A percentile compares a stretch with the other conserved stretches of the same genome.
phyloP scores from a whole-genome alignment of 2,888 invertebrate genomes.

The Matsumyia berberina region DNA sequence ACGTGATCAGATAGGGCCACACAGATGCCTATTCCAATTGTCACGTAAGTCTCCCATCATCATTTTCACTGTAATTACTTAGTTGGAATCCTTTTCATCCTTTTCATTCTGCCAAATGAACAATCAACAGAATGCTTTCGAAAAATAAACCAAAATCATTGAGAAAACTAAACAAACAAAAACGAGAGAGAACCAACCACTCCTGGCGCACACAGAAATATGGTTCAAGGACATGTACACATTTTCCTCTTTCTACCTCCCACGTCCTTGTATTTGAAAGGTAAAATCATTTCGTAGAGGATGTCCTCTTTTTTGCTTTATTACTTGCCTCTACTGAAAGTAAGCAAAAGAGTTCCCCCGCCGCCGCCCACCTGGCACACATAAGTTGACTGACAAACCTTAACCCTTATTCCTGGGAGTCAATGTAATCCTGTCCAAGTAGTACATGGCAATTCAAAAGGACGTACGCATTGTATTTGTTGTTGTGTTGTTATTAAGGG shows the following conservation, averaged over 20 bases:
- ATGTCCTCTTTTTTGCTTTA: background rate
- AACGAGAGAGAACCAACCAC: background rate
- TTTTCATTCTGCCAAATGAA: conserved; percentile 7
- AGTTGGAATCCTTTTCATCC: background rate
- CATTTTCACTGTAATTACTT: conserved; percentile 26
- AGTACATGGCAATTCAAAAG: background rate
- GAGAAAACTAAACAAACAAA: background rate
- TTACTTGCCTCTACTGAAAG: background rate
- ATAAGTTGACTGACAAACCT: conserved; percentile 2
- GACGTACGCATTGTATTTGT: background rate
- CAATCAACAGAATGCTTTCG: conserved; percentile 2
- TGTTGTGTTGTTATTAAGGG: background rate
- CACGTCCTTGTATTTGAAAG: background rate
- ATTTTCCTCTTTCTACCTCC: background rate
- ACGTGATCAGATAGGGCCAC: conserved; percentile 7
- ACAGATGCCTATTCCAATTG: conserved; percentile 4
- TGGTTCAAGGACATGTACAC: background rate
- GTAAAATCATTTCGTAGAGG: background rate
- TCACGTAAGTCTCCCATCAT: conserved; percentile 15
- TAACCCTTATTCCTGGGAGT: conserved; percentile 2
- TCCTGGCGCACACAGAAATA: conserved; percentile 1
- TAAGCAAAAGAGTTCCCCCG: background rate
- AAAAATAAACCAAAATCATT: conserved; percentile 10
- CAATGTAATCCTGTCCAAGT: conserved; percentile 5
- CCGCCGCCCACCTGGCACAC: background rate